phyloP scores from a whole-genome alignment of 2,888 invertebrate genomes.

The Nowickia ferox region DNA sequence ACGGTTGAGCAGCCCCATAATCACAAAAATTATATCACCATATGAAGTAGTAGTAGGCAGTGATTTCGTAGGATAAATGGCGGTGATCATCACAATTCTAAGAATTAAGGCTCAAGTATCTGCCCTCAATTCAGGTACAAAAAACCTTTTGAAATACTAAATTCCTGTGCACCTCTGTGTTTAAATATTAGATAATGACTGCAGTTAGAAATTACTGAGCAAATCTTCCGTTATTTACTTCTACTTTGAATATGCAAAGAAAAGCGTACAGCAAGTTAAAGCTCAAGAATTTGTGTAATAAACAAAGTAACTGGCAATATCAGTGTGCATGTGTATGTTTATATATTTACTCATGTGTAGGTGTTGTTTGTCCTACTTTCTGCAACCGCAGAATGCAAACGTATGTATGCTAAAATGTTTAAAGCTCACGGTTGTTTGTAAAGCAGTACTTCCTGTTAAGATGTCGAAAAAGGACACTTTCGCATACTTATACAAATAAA shows the following conservation, averaged over 20 bases:
- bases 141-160: too few relatives aligned
- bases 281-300: not conserved
- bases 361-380: not conserved
- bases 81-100: too few relatives aligned
- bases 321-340: not conserved
- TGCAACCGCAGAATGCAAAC: constrained; percentile 28
- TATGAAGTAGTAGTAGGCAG: too few relatives aligned
- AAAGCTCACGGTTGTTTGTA: not conserved
- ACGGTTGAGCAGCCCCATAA: too few relatives aligned
- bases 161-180: too few relatives aligned
- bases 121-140: too few relatives aligned
- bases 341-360: too few relatives aligned
- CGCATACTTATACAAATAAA: constrained; percentile 8
- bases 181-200: not conserved
- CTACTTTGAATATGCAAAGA: not conserved
- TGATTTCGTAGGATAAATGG: too few relatives aligned
- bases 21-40: too few relatives aligned
- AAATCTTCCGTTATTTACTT: not conserved
- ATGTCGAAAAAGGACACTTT: constrained; percentile 39
- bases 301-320: not conserved
- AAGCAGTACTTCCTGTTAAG: not conserved
- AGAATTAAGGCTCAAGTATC: too few relatives aligned
- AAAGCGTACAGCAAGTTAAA: not conserved
- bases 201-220: not conserved
- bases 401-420: constrained; percentile 38